A percentile compares a stretch with the other conserved stretches of the same genome.
Evolutionary conservation across 2,113 vertebrate genomes (phyloP).

Genomic region (Xyrauchen texanus): DNA sequence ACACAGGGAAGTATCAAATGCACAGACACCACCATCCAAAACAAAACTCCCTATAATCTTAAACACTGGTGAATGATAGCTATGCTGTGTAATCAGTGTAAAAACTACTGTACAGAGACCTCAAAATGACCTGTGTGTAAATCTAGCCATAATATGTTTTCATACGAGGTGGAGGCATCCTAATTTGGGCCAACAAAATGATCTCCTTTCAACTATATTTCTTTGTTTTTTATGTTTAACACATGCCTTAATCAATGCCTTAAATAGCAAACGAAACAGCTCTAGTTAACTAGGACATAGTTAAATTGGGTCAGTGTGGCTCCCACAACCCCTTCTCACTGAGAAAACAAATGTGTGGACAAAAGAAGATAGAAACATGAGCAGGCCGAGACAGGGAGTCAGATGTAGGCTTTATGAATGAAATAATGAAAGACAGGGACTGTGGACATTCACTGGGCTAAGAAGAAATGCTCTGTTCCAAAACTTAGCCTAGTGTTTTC

Average conservation of each 20-base stretch:
- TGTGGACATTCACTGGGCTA: background rate
- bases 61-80: conserved; percentile 12
- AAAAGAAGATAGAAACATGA: conserved; percentile 22
- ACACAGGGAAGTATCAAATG: conserved; percentile 46
- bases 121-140: conserved; percentile 24
- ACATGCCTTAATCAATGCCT: conserved; percentile 36
- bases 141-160: conserved; percentile 8
- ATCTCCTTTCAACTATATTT: background rate
- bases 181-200: conserved; percentile 26
- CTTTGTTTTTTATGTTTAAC: conserved; percentile 11
- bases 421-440: background rate
- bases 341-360: conserved; percentile 8
- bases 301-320: conserved; percentile 48
- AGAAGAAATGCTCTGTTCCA: background rate
- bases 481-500: too few species aligned
- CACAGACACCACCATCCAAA: conserved; percentile 22
- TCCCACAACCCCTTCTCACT: conserved; percentile 25
- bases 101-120: conserved; percentile 3
- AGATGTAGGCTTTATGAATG: conserved; percentile 6
- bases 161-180: conserved; percentile 25
- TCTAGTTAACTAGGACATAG: conserved; percentile 45
- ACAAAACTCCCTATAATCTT: conserved; percentile 20
- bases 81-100: background rate
- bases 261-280: conserved; percentile 46
- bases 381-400: background rate